Percentiles rank a stretch among this genome's conserved stretches.
phyloP scores from a whole-genome alignment of 2,113 vertebrate species.

The Monarcha castaneiventris region DNA sequence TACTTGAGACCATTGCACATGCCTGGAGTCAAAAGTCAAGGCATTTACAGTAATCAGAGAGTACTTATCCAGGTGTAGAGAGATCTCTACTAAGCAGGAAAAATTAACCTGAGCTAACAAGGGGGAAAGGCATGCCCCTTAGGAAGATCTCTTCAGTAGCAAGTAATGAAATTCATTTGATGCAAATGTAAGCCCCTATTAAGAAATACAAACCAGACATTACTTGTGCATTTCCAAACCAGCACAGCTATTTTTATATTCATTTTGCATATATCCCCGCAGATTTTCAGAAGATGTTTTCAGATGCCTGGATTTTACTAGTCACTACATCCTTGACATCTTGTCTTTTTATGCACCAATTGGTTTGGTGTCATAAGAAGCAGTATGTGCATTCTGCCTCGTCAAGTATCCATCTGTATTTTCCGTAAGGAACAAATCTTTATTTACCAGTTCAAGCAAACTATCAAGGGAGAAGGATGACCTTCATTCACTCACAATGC shows the following conservation, averaged over 20 bases:
- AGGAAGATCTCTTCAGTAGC: not conserved
- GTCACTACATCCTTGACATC: not conserved
- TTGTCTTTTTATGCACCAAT: not conserved
- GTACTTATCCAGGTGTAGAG: not conserved
- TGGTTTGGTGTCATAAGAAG: not conserved
- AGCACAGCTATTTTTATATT: not conserved
- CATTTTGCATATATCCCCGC: not conserved
- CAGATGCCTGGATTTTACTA: not conserved
- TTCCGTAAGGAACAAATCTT: not conserved
- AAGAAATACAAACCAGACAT: not conserved
- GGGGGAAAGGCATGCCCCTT: not conserved
- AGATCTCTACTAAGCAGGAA: not conserved
- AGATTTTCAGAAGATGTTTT: not conserved
- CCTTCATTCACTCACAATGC: not conserved
- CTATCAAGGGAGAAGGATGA: not conserved
- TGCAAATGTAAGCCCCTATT: not conserved
- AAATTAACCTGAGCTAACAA: not conserved
- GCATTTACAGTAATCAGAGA: not conserved
- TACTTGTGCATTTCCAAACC: not conserved
- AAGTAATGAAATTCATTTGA: not conserved
- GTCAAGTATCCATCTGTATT: not conserved
- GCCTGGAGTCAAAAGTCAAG: not conserved
- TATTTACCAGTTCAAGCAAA: not conserved
- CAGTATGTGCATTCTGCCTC: not conserved
- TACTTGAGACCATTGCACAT: not conserved